Conservation (phyloP, 2,797 vertebrate genomes). For the Sebastes paucispinis region DNA sequence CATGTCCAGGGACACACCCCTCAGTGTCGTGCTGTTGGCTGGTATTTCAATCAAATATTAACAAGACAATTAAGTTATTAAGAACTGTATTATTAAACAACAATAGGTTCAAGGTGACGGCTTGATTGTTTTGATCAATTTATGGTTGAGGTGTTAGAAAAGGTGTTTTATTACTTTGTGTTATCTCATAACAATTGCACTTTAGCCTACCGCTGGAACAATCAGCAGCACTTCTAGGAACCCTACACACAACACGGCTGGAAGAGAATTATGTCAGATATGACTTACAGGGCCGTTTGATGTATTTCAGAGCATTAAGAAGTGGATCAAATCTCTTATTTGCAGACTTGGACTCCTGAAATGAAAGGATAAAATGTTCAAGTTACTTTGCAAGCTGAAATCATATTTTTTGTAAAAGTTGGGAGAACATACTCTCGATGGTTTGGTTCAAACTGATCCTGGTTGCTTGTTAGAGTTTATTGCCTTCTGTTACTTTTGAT, state of each 20-base stretch:
- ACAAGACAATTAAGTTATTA: neutral
- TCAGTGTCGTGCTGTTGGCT: constrained; percentile 52
- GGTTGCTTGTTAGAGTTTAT: neutral
- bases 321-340: constrained; percentile 68
- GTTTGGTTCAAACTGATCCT: neutral
- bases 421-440: neutral
- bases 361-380: constrained; percentile 8
- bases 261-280: neutral
- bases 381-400: neutral
- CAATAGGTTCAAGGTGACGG: neutral
- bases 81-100: neutral
- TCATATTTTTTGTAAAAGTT: neutral
- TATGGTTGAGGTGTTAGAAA: neutral
- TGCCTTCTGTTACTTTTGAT: neutral
- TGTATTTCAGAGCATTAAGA: constrained; percentile 55
- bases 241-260: neutral
- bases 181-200: constrained; percentile 20
- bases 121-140: neutral
- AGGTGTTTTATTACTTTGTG: constrained; percentile 10
- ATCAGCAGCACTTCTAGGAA: neutral
- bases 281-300: constrained; percentile 58
- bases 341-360: constrained; percentile 57
- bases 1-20: constrained; percentile 59
- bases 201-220: constrained; percentile 7
- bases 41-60: neutral